A percentile compares a stretch with the other conserved stretches of the same genome.
These are phyloP conservation scores for Aphidius gifuensis DNA, from an alignment of 1,140 invertebrate species.

Conservation along the genomic window DNA sequence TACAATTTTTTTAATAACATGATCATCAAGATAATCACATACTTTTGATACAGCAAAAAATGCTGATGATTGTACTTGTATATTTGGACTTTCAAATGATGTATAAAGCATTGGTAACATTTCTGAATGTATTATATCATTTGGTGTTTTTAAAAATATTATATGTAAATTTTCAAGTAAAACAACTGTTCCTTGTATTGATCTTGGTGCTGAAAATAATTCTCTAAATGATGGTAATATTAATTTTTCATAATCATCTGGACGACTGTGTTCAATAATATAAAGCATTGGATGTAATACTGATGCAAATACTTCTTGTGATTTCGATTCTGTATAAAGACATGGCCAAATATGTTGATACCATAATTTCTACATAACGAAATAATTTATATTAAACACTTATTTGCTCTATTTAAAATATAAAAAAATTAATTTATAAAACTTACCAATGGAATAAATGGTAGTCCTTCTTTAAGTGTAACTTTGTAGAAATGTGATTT, in stretches of 20 bases:
- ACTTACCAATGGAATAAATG: conserved; percentile 85
- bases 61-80: conserved; percentile 88
- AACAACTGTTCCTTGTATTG: conserved; percentile 86
- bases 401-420: no score
- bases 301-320: conserved; percentile 81
- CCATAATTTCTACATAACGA: conserved; percentile 83
- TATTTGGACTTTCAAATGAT: conserved; percentile 86
- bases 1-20: conserved; percentile 76
- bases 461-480: conserved; percentile 80
- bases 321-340: conserved; percentile 79
- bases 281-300: conserved; percentile 85
- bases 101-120: conserved; percentile 85
- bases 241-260: conserved; percentile 79
- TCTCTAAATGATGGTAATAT: conserved; percentile 80
- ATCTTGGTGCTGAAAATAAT: conserved; percentile 65
- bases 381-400: conserved; percentile 5
- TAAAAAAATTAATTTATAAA: neutral
- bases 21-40: conserved; percentile 80
- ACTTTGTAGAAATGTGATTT: conserved; percentile 87
- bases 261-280: conserved; percentile 79
- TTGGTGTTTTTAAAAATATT: conserved; percentile 82
- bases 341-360: conserved; percentile 92
- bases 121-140: conserved; percentile 76
- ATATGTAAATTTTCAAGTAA: conserved; percentile 89
- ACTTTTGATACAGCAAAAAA: conserved; percentile 84